Percentiles rank a stretch among this genome's conserved stretches.
These are phyloP conservation scores for Sarcoramphus papa DNA, from an alignment of 2,797 vertebrate genomes.

Conservation along the genomic window DNA sequence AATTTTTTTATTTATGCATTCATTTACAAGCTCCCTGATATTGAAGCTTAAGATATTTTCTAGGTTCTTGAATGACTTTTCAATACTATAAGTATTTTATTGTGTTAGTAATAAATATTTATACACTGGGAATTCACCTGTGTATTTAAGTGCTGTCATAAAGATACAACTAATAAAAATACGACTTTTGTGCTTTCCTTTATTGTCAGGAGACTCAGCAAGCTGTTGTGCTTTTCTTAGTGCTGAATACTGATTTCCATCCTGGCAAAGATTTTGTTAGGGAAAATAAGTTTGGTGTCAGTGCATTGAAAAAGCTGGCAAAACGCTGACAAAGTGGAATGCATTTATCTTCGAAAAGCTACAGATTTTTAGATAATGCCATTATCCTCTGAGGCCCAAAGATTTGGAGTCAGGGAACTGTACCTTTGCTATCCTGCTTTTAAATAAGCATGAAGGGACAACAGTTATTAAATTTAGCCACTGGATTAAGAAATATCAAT, in stretches of 20 bases:
- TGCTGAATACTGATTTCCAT: conserved; percentile 31
- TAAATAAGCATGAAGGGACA: neutral
- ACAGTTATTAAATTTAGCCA: neutral
- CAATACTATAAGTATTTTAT: conserved; percentile 44
- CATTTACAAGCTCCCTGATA: conserved; percentile 20
- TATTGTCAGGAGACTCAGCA: conserved; percentile 20
- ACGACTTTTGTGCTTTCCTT: conserved; percentile 26
- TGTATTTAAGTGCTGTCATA: conserved; percentile 37
- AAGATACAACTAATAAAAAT: conserved; percentile 50
- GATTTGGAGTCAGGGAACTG: neutral
- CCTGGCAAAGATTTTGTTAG: conserved; percentile 6
- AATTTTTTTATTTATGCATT: conserved; percentile 49
- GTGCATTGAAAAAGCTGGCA: neutral
- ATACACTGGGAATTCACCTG: conserved; percentile 29
- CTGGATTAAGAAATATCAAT: neutral
- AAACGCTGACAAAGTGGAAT: neutral
- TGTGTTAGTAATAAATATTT: conserved; percentile 58
- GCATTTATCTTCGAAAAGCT: neutral
- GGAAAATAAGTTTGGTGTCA: neutral
- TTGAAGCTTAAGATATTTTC: conserved; percentile 32
- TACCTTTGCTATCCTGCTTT: neutral
- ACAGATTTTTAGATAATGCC: neutral
- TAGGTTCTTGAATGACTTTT: conserved; percentile 32
- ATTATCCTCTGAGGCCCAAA: neutral
- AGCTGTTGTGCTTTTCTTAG: conserved; percentile 28